These are phyloP conservation scores for Plectrocnemia conspersa DNA, from an alignment of 1,140 invertebrate species.

Conservation along the genomic window DNA sequence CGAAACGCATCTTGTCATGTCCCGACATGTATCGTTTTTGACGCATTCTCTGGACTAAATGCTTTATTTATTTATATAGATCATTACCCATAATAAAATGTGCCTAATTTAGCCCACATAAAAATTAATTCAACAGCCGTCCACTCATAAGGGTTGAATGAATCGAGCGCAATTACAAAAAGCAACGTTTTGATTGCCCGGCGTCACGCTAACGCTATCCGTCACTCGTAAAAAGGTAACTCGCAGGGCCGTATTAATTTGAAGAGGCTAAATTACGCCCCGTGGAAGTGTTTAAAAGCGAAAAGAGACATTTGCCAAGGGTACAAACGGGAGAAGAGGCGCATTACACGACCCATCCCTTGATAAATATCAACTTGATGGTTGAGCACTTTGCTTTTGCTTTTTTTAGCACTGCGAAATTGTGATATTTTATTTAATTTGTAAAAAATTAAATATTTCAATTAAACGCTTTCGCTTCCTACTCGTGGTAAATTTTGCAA, in stretches of 20 bases:
- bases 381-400: slow-evolving; percentile 5
- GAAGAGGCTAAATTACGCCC: slow-evolving; percentile 18
- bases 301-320: slow-evolving; percentile 29
- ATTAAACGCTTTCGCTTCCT: not conserved
- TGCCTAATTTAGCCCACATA: no score
- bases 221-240: slow-evolving; percentile 13
- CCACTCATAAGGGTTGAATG: no score
- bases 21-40: no score
- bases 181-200: no score
- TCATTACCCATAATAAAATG: no score
- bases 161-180: no score
- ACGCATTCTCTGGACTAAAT: no score
- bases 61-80: no score
- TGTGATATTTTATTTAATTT: not conserved
- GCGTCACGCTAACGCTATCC: no score
- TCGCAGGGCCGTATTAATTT: slow-evolving; percentile 16
- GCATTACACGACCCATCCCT: not conserved
- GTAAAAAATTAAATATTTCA: not conserved
- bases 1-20: no score
- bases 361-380: slow-evolving; percentile 14
- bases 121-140: no score
- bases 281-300: slow-evolving; percentile 18
- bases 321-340: not conserved
- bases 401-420: not conserved
- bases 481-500: not conserved